These are phyloP conservation scores for Lymantria monacha DNA, from an alignment of 2,888 invertebrate genomes.

Conservation along the genomic window DNA sequence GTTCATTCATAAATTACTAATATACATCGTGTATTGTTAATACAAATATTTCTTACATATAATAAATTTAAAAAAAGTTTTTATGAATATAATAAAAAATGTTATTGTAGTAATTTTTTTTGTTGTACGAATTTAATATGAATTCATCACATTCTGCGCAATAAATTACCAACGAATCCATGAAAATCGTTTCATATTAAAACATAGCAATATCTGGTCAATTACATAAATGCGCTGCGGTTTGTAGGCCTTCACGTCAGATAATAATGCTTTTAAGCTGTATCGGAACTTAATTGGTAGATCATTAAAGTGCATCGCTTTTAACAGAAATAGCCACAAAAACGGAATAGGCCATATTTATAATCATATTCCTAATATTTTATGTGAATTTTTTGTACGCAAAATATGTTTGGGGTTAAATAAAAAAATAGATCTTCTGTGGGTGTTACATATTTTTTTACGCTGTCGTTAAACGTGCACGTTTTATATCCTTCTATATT, in stretches of 20 bases:
- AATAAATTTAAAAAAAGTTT: too few species aligned
- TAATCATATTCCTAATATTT: not conserved
- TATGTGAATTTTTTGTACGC: not conserved
- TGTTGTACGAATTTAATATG: not conserved
- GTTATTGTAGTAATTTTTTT: too few species aligned
- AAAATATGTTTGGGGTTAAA: too few species aligned
- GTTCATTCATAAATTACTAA: too few species aligned
- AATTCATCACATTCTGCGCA: not conserved
- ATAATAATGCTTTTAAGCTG: slow-evolving; percentile 61
- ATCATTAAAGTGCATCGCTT: slow-evolving; percentile 42
- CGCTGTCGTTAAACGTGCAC: not conserved
- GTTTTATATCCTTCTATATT: not conserved
- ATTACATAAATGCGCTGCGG: slow-evolving; percentile 52
- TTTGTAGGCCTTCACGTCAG: slow-evolving; percentile 41
- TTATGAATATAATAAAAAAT: too few species aligned
- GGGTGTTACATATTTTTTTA: not conserved
- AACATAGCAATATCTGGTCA: slow-evolving; percentile 41
- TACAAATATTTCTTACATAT: too few species aligned
- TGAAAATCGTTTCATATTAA: slow-evolving; percentile 17
- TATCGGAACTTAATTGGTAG: slow-evolving; percentile 49
- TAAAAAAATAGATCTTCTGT: not conserved
- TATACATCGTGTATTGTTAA: too few species aligned
- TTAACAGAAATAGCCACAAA: not conserved
- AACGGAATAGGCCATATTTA: not conserved
- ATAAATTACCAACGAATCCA: slow-evolving; percentile 5